These are phyloP conservation scores for Scartelaos histophorus DNA, from an alignment of 2,113 vertebrate genomes.

Conservation along the genomic window DNA sequence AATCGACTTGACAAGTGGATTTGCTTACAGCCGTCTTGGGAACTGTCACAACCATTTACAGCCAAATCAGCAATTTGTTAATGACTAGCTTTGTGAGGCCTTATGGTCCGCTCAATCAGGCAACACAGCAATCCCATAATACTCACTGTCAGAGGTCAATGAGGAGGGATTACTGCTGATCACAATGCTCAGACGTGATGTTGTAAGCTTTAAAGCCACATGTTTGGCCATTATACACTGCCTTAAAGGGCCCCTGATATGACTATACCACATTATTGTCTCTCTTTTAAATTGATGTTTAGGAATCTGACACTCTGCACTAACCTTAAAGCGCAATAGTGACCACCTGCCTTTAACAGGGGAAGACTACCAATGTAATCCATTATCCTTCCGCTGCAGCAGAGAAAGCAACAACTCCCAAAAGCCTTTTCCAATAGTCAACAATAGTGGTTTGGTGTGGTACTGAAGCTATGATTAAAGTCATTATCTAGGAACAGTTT, in stretches of 20 bases:
- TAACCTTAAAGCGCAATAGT: not conserved
- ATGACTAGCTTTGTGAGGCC: constrained; percentile 34
- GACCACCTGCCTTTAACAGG: not conserved
- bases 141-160: constrained; percentile 40
- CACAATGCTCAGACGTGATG: not conserved
- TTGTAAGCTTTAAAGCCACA: constrained; percentile 6
- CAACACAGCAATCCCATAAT: constrained; percentile 10
- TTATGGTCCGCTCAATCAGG: constrained; percentile 31
- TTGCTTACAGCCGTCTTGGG: constrained; percentile 59
- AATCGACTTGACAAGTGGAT: constrained; percentile 57
- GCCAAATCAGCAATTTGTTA: constrained; percentile 53
- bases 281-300: no score
- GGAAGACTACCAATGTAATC: not conserved
- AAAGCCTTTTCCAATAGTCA: not conserved
- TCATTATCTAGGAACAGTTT: no score
- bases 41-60: constrained; percentile 58
- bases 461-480: not conserved
- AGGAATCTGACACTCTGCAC: not conserved
- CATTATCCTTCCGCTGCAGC: not conserved
- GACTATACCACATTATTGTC: not conserved
- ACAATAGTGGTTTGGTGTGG: not conserved
- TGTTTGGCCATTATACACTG: not conserved
- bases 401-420: not conserved
- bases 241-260: not conserved
- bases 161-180: constrained; percentile 8